A percentile compares a stretch with the other conserved stretches of the same genome.
Evolutionary conservation across 2,113 vertebrate genomes (phyloP).

Genomic region (Sorex fumeus): DNA sequence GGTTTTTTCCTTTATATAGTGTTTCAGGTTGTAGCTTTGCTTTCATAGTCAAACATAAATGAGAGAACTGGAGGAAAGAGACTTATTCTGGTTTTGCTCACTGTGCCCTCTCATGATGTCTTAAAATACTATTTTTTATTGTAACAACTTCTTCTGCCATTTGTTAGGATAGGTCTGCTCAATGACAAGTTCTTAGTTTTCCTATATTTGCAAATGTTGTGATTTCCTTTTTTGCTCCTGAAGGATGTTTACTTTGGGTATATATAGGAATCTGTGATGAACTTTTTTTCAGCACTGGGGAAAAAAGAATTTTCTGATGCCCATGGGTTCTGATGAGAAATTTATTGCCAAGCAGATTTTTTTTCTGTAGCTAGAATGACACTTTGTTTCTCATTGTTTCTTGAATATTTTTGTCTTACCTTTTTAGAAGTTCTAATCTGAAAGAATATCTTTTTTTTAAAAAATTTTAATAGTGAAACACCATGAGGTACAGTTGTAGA

Average conservation of each 20-base stretch:
- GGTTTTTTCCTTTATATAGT: neutral
- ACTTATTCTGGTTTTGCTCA: neutral
- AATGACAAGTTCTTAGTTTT: neutral
- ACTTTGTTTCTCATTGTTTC: neutral
- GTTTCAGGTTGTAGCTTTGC: neutral
- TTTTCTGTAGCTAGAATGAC: neutral
- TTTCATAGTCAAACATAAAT: neutral
- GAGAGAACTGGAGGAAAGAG: neutral
- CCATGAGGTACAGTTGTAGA: too few relatives aligned
- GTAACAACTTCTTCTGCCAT: neutral
- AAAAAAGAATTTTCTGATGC: neutral
- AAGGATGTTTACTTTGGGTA: conserved; percentile 13
- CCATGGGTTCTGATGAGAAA: neutral
- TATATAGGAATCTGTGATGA: conserved; percentile 5
- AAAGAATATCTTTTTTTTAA: neutral
- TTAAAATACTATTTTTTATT: neutral
- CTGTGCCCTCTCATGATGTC: neutral
- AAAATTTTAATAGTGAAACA: too few relatives aligned
- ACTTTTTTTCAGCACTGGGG: conserved; percentile 28
- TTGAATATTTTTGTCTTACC: neutral
- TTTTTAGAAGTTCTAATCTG: neutral
- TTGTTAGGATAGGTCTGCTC: neutral
- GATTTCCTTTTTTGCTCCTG: neutral
- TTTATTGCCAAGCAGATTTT: neutral
- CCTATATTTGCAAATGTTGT: neutral